phyloP scores from a whole-genome alignment of 2,888 invertebrate species.

The Arge pagana region DNA sequence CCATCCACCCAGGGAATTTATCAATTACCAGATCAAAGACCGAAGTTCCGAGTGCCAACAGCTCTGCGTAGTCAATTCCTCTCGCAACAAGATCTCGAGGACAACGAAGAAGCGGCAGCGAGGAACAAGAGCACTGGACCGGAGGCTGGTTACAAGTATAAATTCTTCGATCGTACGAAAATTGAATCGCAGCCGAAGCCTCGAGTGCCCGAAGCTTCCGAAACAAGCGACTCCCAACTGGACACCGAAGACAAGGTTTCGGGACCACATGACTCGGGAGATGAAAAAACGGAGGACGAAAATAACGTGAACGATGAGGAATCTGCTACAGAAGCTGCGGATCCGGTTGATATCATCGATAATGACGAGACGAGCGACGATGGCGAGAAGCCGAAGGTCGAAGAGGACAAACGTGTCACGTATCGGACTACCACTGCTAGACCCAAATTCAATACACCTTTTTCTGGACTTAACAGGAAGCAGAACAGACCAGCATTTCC shows the following conservation, averaged over 20 bases:
- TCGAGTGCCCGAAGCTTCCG: not conserved
- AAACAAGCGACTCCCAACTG: no score
- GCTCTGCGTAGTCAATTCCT: conserved; percentile 27
- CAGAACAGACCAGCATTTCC: conserved; percentile 24
- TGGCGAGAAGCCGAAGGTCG: conserved; percentile 13
- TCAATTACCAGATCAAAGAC: not conserved
- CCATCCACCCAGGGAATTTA: conserved; percentile 16
- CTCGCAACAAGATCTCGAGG: not conserved
- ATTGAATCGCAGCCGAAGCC: not conserved
- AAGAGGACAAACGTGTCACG: conserved; percentile 20
- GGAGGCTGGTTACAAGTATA: not conserved
- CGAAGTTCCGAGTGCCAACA: conserved; percentile 29
- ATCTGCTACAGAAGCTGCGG: not conserved
- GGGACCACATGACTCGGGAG: no score
- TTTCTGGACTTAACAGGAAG: conserved; percentile 21
- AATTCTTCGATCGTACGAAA: not conserved
- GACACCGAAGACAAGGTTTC: not conserved
- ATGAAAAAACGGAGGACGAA: not conserved
- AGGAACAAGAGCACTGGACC: conserved; percentile 1
- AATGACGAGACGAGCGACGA: conserved; percentile 23
- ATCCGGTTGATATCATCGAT: conserved; percentile 2
- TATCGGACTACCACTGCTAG: conserved; percentile 18
- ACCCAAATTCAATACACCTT: conserved; percentile 22
- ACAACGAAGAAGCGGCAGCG: not conserved
- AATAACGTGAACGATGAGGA: not conserved